A percentile compares a stretch with the other conserved stretches of the same genome.
Conservation (phyloP, 2,888 invertebrate genomes). For the Clistopyga incitator region DNA sequence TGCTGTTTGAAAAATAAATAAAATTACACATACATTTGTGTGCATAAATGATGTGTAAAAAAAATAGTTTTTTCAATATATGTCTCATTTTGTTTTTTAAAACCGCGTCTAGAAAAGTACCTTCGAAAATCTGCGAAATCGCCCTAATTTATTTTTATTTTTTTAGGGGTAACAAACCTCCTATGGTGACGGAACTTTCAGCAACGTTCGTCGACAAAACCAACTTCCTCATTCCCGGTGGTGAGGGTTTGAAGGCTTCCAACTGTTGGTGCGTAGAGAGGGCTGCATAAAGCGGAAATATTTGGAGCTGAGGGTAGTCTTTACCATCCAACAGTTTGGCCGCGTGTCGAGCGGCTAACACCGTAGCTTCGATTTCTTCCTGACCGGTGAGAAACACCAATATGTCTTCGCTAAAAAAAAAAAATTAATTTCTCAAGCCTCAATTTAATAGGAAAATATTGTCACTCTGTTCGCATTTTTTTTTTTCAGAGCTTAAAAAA, state of each 20-base stretch:
- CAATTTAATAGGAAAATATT: slow-evolving; percentile 61
- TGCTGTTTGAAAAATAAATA: too few relatives aligned
- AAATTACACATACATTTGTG: too few relatives aligned
- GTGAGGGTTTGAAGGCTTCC: slow-evolving; percentile 92
- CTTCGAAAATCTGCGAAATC: too few relatives aligned
- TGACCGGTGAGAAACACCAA: slow-evolving; percentile 97
- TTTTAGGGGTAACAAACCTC: slow-evolving; percentile 84
- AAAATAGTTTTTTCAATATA: too few relatives aligned
- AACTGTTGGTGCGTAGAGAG: slow-evolving; percentile 94
- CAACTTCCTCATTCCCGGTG: slow-evolving; percentile 93
- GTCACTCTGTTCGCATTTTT: too few relatives aligned
- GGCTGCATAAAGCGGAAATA: slow-evolving; percentile 96
- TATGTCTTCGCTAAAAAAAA: slow-evolving; percentile 91
- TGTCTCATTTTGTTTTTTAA: too few relatives aligned
- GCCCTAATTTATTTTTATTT: background rate
- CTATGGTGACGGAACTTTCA: slow-evolving; percentile 98
- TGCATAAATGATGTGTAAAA: too few relatives aligned
- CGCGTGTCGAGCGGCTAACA: slow-evolving; percentile 90
- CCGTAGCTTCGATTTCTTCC: slow-evolving; percentile 97
- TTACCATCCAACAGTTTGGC: slow-evolving; percentile 88
- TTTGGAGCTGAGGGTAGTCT: slow-evolving; percentile 88
- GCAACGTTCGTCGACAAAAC: slow-evolving; percentile 98
- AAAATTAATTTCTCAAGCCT: background rate
- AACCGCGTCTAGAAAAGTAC: too few relatives aligned
- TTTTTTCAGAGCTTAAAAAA: too few relatives aligned